Conservation (phyloP, 2,797 vertebrate genomes). For the Semaprochilodus insignis region DNA sequence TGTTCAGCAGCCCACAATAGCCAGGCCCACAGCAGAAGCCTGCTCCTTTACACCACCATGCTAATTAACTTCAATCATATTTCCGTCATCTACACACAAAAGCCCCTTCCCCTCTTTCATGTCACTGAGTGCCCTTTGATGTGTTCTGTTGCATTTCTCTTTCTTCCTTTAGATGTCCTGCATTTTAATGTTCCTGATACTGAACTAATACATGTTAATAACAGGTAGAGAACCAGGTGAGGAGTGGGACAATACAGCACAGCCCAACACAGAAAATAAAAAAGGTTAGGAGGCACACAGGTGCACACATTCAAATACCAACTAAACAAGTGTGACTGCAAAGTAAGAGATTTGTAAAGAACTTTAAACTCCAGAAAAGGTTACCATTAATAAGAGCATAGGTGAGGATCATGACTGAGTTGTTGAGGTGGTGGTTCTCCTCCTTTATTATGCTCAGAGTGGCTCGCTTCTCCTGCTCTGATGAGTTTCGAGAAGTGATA, state of each 20-base stretch:
- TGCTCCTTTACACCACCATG: slow-evolving; percentile 23
- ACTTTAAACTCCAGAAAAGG: background rate
- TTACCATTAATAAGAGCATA: slow-evolving; percentile 98
- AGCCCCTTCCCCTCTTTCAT: slow-evolving; percentile 71
- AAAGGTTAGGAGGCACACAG: background rate
- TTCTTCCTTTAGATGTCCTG: slow-evolving; percentile 71
- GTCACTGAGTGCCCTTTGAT: slow-evolving; percentile 65
- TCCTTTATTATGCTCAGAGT: slow-evolving; percentile 92
- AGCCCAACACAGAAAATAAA: slow-evolving; percentile 13
- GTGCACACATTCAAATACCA: background rate
- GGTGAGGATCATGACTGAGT: slow-evolving; percentile 98
- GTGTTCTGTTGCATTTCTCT: slow-evolving; percentile 42
- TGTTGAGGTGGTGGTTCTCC: slow-evolving; percentile 95
- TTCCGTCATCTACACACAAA: slow-evolving; percentile 75
- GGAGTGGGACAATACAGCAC: slow-evolving; percentile 32
- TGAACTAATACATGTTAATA: slow-evolving; percentile 76
- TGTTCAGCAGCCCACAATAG: slow-evolving; percentile 22
- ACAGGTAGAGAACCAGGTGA: slow-evolving; percentile 59
- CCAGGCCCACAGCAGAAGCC: slow-evolving; percentile 22
- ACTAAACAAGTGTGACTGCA: background rate
- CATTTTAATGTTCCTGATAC: slow-evolving; percentile 77
- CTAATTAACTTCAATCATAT: slow-evolving; percentile 69
- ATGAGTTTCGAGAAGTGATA: slow-evolving; percentile 90
- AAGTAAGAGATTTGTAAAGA: background rate
- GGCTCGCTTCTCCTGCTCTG: slow-evolving; percentile 92